Evolutionary conservation across 2,797 vertebrate genomes (phyloP), one percentile per base, ranked within the genome.

Genomic region (Distichodus sexfasciatus): DNA sequence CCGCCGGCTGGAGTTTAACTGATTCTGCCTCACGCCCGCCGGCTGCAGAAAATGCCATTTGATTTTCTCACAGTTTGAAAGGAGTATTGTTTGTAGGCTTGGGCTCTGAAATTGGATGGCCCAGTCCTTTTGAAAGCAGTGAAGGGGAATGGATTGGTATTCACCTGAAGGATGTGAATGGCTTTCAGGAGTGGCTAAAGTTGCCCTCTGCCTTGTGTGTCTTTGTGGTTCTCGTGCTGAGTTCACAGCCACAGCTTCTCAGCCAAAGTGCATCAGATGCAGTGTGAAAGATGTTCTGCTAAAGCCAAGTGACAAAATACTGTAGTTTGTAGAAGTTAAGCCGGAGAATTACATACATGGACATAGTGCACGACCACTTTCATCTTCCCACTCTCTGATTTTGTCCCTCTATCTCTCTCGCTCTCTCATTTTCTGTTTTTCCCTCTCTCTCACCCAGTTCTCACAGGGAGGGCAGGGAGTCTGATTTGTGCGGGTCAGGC

Each of bases 91-190:
- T 85, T 86, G 85, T 81, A 72, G 84, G 74, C 74, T 82, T 76
- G 76, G 19, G 80, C 81, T 85, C 81, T 82, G 78, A 85, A 84
- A 87, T 82, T 87, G 86, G 86, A 87, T 85, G 85, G 84, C 74
- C 80, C 80, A 82, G 79, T 81, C 86, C 86, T 90, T 90, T 86
- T 71, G 83, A 71, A 80, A 82, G 83, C 87, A 84, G 81, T 59
- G 74, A 74, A 87, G 88, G 84, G 85, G 87, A 91, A 91, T 80
- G 82, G 78, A 91, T 92, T 90, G 87, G 85, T 90, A 89, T 91
- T 92, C 89, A 92, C 90, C 89, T 92, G 90, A 88, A 46, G 86
- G 82, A 75, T 83, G 69, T 88, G 85, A 90, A 88, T 87, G 40
- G 84, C 78, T 74, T 75, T 69, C 77, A 84, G 83, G 85, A 86